Base-by-base conservation (phyloP, 1,140 invertebrate genomes). In the Onthophagus taurus region DNA sequence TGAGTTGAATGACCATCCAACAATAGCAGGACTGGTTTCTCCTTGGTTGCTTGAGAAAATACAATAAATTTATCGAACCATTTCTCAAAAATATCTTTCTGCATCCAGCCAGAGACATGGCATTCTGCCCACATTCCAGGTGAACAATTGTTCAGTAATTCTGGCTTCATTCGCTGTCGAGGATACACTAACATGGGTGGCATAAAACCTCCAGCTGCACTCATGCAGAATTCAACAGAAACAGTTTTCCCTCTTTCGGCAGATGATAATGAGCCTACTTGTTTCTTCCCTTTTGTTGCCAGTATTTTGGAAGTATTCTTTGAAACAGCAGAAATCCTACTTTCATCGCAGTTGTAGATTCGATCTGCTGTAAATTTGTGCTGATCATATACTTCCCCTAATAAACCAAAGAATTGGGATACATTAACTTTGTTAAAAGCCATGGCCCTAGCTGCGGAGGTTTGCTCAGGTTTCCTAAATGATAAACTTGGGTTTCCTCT, bases 341-440 rank as follows among this genome's bases (percentile, higher is more conserved):
- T n/a, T n/a, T n/a, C n/a, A n/a, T n/a, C n/a, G n/a, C n/a, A n/a
- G 17, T 44, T 44, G n/a, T 14, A 35, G 8, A 44, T 35, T 18
- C 30, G 20, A 12, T 34, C 18, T 7, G 42, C n/a, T 16, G 36
- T 12, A 35, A 23, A 35, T 13, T 24, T 19, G 24, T 29, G 17
- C 11, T 42, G 13, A 7, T 42, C 26, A 12, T 42, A 20, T 13
- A 43, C 13, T n/a, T 31, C 11, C 14, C 13, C 39, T 20, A 42
- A 14, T 14, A 17, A 19, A 31, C n/a, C n/a, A 42, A 42, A 42
- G 38, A 58, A 60, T 47, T 59, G 55, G 42, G 37, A 30, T 12
- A 59, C 59, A n/a, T 50, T 50, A 14, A 52, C 48, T 54, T 48
- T 54, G 34, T 63, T 63, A 45, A 63, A 63, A 0, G 53, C 60